phyloP scores from a whole-genome alignment of 64 coral and sea anemone genomes.

The Pocillopora damicornis region DNA sequence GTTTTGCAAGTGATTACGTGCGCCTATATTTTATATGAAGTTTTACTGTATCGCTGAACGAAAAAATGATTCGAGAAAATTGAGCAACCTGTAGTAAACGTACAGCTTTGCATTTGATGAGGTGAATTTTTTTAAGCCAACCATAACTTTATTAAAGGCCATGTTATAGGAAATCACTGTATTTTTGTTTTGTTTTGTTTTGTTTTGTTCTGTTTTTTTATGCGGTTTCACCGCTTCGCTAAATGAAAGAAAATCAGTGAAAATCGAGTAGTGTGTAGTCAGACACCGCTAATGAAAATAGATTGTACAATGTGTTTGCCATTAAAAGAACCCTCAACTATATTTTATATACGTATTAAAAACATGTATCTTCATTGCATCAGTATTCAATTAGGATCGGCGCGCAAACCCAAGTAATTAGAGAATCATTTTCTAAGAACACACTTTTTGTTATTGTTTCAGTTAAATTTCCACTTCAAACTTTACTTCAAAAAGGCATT shows the following conservation, averaged over 20 bases:
- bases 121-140: too few relatives aligned
- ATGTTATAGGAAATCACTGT: too few relatives aligned
- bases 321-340: not conserved
- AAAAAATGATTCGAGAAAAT: conserved; percentile 15
- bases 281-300: not conserved
- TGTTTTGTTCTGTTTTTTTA: too few relatives aligned
- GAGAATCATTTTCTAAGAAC: too few relatives aligned
- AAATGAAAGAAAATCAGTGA: conserved; percentile 33
- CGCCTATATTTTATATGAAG: not conserved
- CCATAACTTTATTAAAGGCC: too few relatives aligned
- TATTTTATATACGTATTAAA: conserved; percentile 1
- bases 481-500: too few relatives aligned
- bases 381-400: not conserved
- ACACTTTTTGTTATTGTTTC: too few relatives aligned
- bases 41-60: not conserved
- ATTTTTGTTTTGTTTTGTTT: too few relatives aligned
- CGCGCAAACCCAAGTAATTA: too few relatives aligned
- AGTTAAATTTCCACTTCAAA: too few relatives aligned
- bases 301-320: not conserved
- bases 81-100: too few relatives aligned
- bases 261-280: not conserved
- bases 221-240: not conserved
- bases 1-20: not conserved
- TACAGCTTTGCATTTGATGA: too few relatives aligned
- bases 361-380: not conserved